These are phyloP conservation scores for Tigriopus californicus DNA, from an alignment of 2,888 invertebrate species.

Conservation along the genomic window DNA sequence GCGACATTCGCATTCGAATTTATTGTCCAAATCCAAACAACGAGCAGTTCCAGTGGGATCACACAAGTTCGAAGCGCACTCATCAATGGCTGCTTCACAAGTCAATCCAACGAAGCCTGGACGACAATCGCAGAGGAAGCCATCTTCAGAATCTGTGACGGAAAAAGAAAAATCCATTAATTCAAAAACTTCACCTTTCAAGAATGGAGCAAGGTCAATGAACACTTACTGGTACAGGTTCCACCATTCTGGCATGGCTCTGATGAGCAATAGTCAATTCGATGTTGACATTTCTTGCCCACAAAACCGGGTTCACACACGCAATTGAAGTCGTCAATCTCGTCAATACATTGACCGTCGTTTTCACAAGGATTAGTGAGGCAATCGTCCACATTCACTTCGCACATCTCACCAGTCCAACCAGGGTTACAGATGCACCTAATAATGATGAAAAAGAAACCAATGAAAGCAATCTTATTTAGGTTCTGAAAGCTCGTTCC, in stretches of 20 bases:
- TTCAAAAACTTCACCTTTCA: neutral
- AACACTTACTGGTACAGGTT: constrained; percentile 5
- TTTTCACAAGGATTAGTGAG: constrained; percentile 70
- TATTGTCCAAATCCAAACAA: constrained; percentile 55
- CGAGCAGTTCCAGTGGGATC: constrained; percentile 71
- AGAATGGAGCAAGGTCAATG: neutral
- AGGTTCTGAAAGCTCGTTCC: neutral
- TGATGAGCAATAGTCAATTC: constrained; percentile 59
- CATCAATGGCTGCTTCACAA: constrained; percentile 80
- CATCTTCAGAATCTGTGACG: neutral
- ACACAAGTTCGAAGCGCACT: constrained; percentile 76
- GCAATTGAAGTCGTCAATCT: constrained; percentile 62
- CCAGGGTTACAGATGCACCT: constrained; percentile 75
- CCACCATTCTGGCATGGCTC: constrained; percentile 15
- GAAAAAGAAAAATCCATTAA: neutral
- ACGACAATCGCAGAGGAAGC: constrained; percentile 71
- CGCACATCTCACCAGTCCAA: constrained; percentile 57
- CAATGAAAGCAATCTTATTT: neutral
- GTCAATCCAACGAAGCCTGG: constrained; percentile 67
- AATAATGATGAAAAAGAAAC: constrained; percentile 28
- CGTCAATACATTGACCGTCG: constrained; percentile 74
- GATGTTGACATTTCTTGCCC: constrained; percentile 78
- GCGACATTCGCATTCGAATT: constrained; percentile 67
- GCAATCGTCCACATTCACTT: constrained; percentile 81
- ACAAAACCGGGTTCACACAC: constrained; percentile 85